Conservation (phyloP, 2,888 invertebrate genomes). For the Trypoxylon attenuatum region DNA sequence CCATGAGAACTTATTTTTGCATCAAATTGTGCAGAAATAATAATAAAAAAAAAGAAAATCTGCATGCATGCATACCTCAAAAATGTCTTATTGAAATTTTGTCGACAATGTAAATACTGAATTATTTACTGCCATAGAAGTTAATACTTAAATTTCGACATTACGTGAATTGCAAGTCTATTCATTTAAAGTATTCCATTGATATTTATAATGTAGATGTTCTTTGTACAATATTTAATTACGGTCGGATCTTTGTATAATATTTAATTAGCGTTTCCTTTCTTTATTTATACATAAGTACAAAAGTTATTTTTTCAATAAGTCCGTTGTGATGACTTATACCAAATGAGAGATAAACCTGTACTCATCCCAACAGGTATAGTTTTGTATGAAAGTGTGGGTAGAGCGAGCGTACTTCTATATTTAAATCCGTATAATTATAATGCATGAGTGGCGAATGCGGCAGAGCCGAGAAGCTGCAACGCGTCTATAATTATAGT, state of each 20-base stretch:
- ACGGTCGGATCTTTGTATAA: constrained; percentile 38
- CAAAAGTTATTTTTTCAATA: constrained; percentile 68
- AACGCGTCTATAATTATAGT: constrained; percentile 63
- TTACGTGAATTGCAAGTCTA: constrained; percentile 25
- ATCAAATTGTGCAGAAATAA: constrained; percentile 8
- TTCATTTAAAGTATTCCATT: constrained; percentile 57
- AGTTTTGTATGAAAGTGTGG: constrained; percentile 35
- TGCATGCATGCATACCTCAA: too few species aligned
- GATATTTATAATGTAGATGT: constrained; percentile 47
- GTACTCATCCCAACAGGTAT: constrained; percentile 43
- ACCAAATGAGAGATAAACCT: constrained; percentile 63
- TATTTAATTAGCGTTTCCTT: constrained; percentile 41
- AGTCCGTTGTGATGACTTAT: constrained; percentile 65
- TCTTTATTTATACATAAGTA: constrained; percentile 65
- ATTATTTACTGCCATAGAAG: constrained; percentile 65
- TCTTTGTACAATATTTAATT: constrained; percentile 49
- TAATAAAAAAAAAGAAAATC: constrained; percentile 14
- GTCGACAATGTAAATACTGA: constrained; percentile 60
- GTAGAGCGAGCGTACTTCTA: constrained; percentile 41
- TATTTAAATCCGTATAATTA: constrained; percentile 60
- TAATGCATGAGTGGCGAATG: constrained; percentile 47
- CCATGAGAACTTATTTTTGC: constrained; percentile 8
- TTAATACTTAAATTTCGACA: constrained; percentile 40
- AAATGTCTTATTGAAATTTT: constrained; percentile 43
- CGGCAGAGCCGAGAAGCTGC: constrained; percentile 44